Percentiles rank a stretch among this genome's conserved stretches.
These are phyloP conservation scores for Pararge aegeria DNA, from an alignment of 1,140 invertebrate species.

Conservation along the genomic window DNA sequence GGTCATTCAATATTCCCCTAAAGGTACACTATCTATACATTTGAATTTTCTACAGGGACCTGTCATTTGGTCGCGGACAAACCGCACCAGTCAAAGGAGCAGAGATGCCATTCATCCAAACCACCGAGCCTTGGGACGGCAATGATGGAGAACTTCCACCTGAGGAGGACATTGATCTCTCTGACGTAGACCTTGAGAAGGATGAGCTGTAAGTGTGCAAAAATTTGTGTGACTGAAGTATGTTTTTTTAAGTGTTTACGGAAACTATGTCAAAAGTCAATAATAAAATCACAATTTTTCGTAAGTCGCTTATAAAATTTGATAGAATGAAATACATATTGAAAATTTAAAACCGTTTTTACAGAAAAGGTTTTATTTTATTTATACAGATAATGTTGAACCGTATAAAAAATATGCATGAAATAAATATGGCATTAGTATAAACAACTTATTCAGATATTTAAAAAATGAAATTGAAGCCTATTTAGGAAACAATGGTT, in stretches of 20 bases:
- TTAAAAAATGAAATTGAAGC: too few relatives aligned
- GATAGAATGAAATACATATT: background rate
- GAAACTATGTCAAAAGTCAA: background rate
- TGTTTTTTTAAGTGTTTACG: background rate
- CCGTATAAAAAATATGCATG: too few relatives aligned
- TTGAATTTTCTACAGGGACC: constrained; percentile 83
- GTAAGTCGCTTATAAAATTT: background rate
- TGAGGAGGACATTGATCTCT: constrained; percentile 96
- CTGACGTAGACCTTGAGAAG: constrained; percentile 93
- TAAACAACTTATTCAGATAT: too few relatives aligned
- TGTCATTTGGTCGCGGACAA: constrained; percentile 96
- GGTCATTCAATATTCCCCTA: background rate
- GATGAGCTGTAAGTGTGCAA: constrained; percentile 86
- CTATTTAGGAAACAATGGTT: too few relatives aligned
- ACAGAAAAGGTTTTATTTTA: too few relatives aligned
- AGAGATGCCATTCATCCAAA: constrained; percentile 88
- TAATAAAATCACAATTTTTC: constrained; percentile 6
- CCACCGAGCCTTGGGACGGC: constrained; percentile 95
- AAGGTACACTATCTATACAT: background rate
- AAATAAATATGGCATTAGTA: too few relatives aligned
- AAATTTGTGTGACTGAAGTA: background rate
- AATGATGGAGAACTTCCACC: constrained; percentile 95
- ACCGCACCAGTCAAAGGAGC: constrained; percentile 94
- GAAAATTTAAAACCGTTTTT: too few relatives aligned
- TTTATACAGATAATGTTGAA: too few relatives aligned